Base-by-base conservation (phyloP, 2,113 vertebrate genomes). In the Psettodes erumei region DNA sequence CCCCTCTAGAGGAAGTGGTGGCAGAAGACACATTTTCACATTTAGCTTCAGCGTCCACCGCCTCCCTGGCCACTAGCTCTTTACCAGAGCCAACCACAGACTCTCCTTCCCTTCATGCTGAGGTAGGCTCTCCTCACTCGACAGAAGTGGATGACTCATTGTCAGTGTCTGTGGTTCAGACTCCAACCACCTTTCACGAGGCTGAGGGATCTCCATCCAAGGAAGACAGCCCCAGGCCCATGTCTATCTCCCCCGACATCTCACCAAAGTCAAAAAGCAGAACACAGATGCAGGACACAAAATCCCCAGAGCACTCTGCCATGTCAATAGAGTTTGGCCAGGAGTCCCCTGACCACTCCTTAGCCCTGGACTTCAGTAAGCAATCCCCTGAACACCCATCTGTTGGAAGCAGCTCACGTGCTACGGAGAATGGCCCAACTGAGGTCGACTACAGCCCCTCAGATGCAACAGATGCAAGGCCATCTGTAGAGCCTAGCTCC, bases 81-180 rank as follows among this genome's bases (percentile, higher is more conserved):
- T 96, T 98, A 74, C 97, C 95, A 80, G 98, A 99, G 86, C 97
- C 97, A 50, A 96, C 97, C 13, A 96, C 96, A 11, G 98, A 98
- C 13, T 99, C 97, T 76, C 98, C 95, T 71, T 99, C 97, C 32
- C 89, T 98, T 76, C 97, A 99, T 62, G 97, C 97, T 13, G 97
- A 99, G 42, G 96, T 98, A 51, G 97, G 97, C 2, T 99, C 97
- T 9, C 97, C 97, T 21, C 97, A 98, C 76, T 99, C 97, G 76
- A 99, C 97, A 7, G 97, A 99, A 88, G 97, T 98, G 3, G 97
- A 99, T 8, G 97, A 98, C 77, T 99, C 97, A n/a, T 94, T 99
- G 19, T 98, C 97, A 2, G 97, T 98, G 19, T 99, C 97, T 38
- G 95, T 99, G 65, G 97, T 97, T 77, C 97, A 99, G 92, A 98